Percentiles rank a stretch among this genome's conserved stretches.
Evolutionary conservation across 1,140 invertebrate species (phyloP).

Genomic region (Zaprionus capensis): DNA sequence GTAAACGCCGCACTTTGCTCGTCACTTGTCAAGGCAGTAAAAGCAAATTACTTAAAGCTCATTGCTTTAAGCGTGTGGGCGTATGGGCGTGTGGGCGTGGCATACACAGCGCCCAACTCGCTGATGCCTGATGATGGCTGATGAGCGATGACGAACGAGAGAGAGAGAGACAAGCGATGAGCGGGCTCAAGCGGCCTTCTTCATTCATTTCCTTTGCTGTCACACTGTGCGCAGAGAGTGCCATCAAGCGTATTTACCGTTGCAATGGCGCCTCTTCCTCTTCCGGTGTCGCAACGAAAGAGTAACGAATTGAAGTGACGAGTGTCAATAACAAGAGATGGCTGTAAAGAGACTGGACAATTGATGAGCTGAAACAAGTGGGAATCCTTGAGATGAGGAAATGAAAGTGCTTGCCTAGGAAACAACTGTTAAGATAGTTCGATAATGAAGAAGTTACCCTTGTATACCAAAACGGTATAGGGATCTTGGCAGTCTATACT

Average conservation of each 20-base stretch:
- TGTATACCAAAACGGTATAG: no score
- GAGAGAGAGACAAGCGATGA: background rate
- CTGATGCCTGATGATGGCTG: conserved; percentile 46
- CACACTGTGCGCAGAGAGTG: conserved; percentile 4
- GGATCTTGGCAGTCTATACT: no score
- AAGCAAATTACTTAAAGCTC: conserved; percentile 82
- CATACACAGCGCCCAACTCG: conserved; percentile 1
- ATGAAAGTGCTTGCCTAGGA: background rate
- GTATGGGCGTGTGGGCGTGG: conserved; percentile 33
- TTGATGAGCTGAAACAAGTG: conserved; percentile 5
- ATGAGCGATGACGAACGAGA: conserved; percentile 32
- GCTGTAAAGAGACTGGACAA: background rate
- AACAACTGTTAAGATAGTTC: background rate
- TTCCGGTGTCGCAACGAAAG: background rate
- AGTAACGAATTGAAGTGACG: background rate
- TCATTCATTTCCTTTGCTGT: conserved; percentile 61
- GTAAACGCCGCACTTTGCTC: conserved; percentile 69
- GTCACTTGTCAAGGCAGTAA: conserved; percentile 78
- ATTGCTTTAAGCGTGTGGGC: conserved; percentile 74
- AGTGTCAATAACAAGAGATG: background rate
- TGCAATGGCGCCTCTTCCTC: background rate
- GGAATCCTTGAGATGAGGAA: background rate
- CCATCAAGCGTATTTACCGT: conserved; percentile 1
- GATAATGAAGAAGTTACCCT: background rate
- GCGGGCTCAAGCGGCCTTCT: conserved; percentile 35